A percentile compares a stretch with the other conserved stretches of the same genome.
phyloP scores from a whole-genome alignment of 1,140 invertebrate genomes.

The Geopemphigus sp. region DNA sequence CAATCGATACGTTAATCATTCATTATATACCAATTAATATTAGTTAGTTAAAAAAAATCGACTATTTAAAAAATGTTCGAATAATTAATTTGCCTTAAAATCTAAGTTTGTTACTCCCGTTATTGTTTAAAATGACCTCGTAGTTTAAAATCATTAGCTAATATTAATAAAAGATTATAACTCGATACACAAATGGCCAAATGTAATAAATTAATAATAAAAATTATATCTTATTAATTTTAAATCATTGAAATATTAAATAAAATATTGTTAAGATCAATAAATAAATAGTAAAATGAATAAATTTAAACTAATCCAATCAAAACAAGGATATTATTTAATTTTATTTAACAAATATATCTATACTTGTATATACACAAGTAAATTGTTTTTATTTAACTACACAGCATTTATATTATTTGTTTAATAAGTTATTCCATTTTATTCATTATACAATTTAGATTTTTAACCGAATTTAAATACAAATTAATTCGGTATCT shows the following conservation, averaged over 20 bases:
- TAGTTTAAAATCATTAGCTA: background rate
- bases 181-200: background rate
- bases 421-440: background rate
- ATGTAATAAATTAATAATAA: constrained; percentile 5
- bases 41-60: background rate
- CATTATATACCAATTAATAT: background rate
- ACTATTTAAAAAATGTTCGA: background rate
- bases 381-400: background rate
- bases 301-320: background rate
- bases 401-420: background rate
- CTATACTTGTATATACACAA: background rate
- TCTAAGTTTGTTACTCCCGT: background rate
- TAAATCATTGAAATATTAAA: background rate
- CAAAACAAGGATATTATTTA: background rate
- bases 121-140: background rate
- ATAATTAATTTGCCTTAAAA: background rate
- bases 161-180: background rate
- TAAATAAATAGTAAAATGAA: background rate
- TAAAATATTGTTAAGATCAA: background rate
- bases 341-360: background rate
- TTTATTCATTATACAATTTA: background rate
- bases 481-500: background rate
- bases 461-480: background rate
- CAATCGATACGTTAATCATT: background rate
- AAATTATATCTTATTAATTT: background rate